Conservation (phyloP, 1,140 invertebrate genomes). For the Eupristina koningsbergeri region DNA sequence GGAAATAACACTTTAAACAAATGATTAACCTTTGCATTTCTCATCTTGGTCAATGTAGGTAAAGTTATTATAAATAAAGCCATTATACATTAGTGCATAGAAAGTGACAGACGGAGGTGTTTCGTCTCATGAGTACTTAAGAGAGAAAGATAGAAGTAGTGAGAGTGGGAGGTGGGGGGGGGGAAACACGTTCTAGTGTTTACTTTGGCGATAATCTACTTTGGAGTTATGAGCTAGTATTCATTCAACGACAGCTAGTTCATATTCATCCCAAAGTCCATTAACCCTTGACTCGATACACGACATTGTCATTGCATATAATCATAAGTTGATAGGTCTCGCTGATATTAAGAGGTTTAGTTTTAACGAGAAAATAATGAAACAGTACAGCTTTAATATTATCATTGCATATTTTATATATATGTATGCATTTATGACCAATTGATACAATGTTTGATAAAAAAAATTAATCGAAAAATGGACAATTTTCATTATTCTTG, state of each 20-base stretch:
- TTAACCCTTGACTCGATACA: slow-evolving; percentile 39
- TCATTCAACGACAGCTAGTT: background rate
- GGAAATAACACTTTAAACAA: slow-evolving; percentile 10
- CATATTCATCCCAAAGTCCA: slow-evolving; percentile 39
- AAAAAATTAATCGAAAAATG: no score
- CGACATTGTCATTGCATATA: slow-evolving; percentile 2
- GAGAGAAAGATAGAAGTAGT: background rate
- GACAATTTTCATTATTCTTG: background rate
- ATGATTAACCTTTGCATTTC: background rate
- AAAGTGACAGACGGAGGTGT: no score
- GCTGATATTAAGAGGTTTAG: background rate
- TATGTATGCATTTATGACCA: background rate
- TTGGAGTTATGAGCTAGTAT: background rate
- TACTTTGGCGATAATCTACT: slow-evolving; percentile 42
- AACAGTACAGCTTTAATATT: background rate
- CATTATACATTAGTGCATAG: no score
- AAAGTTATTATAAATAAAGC: slow-evolving; percentile 30
- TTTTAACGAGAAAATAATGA: slow-evolving; percentile 1
- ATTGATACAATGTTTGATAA: background rate
- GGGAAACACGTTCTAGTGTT: slow-evolving; percentile 25
- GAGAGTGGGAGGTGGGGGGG: no score
- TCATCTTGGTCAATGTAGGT: background rate
- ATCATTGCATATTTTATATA: background rate
- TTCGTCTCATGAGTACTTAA: no score
- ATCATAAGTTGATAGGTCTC: background rate